A percentile compares a stretch with the other conserved stretches of the same genome.
Evolutionary conservation across 2,888 invertebrate genomes (phyloP).

Genomic region (Ichneumoninae sp.): DNA sequence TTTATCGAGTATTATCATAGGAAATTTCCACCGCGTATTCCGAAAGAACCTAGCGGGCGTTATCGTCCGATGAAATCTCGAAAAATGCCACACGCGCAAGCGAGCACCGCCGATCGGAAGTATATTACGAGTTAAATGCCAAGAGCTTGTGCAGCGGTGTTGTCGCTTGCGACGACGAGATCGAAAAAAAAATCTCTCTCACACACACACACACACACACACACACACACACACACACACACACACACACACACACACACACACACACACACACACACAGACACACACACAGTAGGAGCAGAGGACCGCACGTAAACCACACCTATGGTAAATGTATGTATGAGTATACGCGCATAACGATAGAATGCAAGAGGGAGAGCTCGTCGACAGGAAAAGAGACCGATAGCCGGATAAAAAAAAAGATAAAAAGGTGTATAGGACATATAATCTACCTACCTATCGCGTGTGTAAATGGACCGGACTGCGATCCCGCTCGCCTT

Average conservation of each 20-base stretch:
- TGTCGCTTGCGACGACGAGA: constrained; percentile 51
- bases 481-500: constrained; percentile 82
- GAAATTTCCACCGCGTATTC: constrained; percentile 76
- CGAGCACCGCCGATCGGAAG: constrained; percentile 75
- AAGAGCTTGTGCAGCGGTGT: constrained; percentile 66
- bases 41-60: constrained; percentile 63
- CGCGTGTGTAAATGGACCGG: constrained; percentile 79
- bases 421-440: constrained; percentile 65
- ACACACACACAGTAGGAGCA: constrained; percentile 54
- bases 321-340: constrained; percentile 16
- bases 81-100: constrained; percentile 73
- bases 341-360: constrained; percentile 25
- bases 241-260: constrained; percentile 67
- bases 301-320: constrained; percentile 56
- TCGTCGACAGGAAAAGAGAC: constrained; percentile 50
- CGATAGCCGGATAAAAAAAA: constrained; percentile 65
- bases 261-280: constrained; percentile 66
- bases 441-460: constrained; percentile 71
- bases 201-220: constrained; percentile 61
- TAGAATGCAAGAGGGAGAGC: constrained; percentile 48
- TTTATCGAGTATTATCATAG: constrained; percentile 64
- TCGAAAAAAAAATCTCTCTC: constrained; percentile 63
- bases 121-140: constrained; percentile 77
- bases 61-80: constrained; percentile 76
- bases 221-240: constrained; percentile 64